Evolutionary conservation across 2,888 invertebrate species (phyloP).

Genomic region (Chloroclystis v-ata): DNA sequence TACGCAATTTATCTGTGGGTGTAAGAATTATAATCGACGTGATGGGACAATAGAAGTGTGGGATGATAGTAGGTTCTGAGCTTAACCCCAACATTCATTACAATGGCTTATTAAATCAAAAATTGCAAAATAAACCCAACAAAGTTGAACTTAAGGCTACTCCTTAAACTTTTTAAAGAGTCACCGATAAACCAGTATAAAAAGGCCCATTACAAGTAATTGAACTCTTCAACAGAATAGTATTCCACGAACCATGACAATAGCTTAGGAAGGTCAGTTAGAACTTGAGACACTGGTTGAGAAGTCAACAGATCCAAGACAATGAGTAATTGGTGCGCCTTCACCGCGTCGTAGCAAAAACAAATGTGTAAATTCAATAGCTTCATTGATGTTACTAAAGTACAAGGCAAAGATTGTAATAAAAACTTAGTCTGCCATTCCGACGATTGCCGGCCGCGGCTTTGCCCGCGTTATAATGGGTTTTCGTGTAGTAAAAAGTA

Average conservation of each 20-base stretch:
- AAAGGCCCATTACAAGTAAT: conserved; percentile 32
- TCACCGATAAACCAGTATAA: conserved; percentile 28
- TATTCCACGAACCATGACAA: conserved; percentile 30
- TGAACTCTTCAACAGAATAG: conserved; percentile 32
- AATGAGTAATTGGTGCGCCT: conserved; percentile 44
- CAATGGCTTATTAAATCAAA: conserved; percentile 44
- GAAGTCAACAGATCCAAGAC: conserved; percentile 39
- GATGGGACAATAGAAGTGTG: conserved; percentile 56
- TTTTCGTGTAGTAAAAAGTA: too few relatives aligned
- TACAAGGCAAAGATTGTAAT: not conserved
- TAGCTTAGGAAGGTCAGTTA: conserved; percentile 34
- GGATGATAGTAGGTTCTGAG: conserved; percentile 43
- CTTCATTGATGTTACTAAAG: conserved; percentile 6
- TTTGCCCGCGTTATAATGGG: too few relatives aligned
- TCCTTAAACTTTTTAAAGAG: conserved; percentile 32
- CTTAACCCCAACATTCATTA: conserved; percentile 37
- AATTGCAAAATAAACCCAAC: conserved; percentile 28
- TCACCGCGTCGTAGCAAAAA: conserved; percentile 31
- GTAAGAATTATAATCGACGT: conserved; percentile 36
- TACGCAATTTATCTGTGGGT: conserved; percentile 46
- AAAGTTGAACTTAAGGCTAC: conserved; percentile 33
- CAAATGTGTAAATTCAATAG: conserved; percentile 10
- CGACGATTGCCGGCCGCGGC: too few relatives aligned
- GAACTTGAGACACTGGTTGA: conserved; percentile 35
- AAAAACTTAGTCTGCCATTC: too few relatives aligned